Base-by-base conservation (phyloP, 2,888 invertebrate species). In the Temnothorax rugatulus region DNA sequence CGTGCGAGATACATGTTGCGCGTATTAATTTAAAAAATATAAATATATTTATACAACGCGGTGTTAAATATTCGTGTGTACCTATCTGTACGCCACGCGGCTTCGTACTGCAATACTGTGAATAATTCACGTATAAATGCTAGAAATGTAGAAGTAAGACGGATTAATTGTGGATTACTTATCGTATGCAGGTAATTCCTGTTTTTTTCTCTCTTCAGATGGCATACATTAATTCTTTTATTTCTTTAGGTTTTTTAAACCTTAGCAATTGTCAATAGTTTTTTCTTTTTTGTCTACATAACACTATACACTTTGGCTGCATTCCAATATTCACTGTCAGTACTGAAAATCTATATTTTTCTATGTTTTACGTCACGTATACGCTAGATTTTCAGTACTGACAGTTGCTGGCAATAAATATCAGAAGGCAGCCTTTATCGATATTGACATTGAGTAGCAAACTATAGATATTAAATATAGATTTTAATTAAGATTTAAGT, bases 121-220 rank as follows among this genome's bases (percentile, higher is more conserved):
- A 59, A 47, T 44, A 74, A 74, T 74, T 59, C 61, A 44, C 13
- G 15, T 29, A 29, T 59, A 59, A 59, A 8, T 25, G 29, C 9
- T 29, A 34, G 29, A 29, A 29, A 61, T 4, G 4, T 38, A 4
- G 38, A 4, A 11, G 8, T 41, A 4, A 11, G 15, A 7, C 2
- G 3, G 18, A 38, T 38, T 54, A 13, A 11, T 59, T 74, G 44
- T 13, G 1, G 25, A 11, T 44, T 41, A 29, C 29, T 74, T 74
- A 61, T 59, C 29, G n/a, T 41, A 44, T 13, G 73, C 25, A 44
- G 57, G 41, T 74, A 74, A 74, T 74, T 59, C 4, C 1, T 44
- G 18, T 18, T 57, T 59, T 73, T 11, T 41, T 38, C 34, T 4
- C 8, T 18, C 44, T 18, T 7, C n/a, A 4, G n/a, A 59, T 74